phyloP scores from a whole-genome alignment of 1,140 invertebrate species.

The Halotydeus destructor region DNA sequence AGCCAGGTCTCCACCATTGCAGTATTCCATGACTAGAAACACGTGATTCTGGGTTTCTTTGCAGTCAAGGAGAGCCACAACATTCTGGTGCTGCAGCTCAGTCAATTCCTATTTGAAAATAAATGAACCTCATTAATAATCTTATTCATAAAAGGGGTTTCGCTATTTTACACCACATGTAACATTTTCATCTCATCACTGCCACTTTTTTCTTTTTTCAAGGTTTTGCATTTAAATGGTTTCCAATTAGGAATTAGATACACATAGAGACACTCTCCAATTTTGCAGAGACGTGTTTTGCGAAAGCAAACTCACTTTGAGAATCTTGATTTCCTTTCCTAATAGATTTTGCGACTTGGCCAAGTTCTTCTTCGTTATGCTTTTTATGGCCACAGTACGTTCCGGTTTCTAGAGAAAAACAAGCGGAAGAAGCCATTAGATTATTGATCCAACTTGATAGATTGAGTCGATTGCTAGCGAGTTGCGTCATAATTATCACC shows the following conservation, averaged over 20 bases:
- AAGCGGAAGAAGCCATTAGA: not conserved
- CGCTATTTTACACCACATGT: too few relatives aligned
- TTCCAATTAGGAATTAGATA: too few relatives aligned
- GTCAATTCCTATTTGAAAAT: constrained; percentile 93
- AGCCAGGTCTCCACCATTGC: constrained; percentile 93
- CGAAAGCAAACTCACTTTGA: constrained; percentile 39
- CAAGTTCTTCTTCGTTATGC: constrained; percentile 91
- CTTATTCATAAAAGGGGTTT: too few relatives aligned
- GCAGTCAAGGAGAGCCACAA: constrained; percentile 87
- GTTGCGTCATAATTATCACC: too few relatives aligned
- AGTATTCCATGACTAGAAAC: constrained; percentile 95
- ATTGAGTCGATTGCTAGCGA: too few relatives aligned
- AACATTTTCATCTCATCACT: too few relatives aligned
- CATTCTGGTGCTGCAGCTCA: constrained; percentile 89
- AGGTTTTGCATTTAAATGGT: too few relatives aligned
- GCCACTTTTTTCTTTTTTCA: too few relatives aligned
- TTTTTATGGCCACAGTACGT: constrained; percentile 81
- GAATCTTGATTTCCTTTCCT: constrained; percentile 94
- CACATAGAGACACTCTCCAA: constrained; percentile 11
- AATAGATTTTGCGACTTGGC: constrained; percentile 89
- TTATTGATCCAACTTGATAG: too few relatives aligned
- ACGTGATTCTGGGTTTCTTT: constrained; percentile 84
- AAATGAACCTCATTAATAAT: too few relatives aligned
- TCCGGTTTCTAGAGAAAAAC: constrained; percentile 35
- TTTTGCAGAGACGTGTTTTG: too few relatives aligned